These are phyloP conservation scores for Pogonocichla stellata DNA, from an alignment of 2,113 vertebrate species.

Conservation along the genomic window DNA sequence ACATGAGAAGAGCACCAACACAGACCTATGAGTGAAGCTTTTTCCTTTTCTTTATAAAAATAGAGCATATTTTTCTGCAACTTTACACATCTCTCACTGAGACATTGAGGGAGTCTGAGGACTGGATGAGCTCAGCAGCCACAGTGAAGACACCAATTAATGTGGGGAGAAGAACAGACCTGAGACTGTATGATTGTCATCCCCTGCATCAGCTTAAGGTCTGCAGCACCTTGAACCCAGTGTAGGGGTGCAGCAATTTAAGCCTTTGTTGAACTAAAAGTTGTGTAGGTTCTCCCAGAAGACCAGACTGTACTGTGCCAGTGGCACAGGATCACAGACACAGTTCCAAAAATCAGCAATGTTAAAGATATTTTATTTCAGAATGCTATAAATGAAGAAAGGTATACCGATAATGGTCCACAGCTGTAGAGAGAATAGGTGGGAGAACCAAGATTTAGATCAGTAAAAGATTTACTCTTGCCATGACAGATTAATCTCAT, in stretches of 20 bases:
- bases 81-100: background rate
- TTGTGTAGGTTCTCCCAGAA: background rate
- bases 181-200: background rate
- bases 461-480: slow-evolving; percentile 14
- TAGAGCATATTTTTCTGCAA: background rate
- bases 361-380: background rate
- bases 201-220: background rate
- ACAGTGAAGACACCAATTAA: background rate
- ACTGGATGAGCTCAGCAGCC: background rate
- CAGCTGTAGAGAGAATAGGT: background rate
- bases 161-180: background rate
- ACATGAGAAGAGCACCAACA: background rate
- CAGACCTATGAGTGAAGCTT: background rate
- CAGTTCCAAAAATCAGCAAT: background rate
- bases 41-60: background rate
- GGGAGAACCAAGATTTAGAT: background rate
- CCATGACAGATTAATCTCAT: background rate
- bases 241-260: background rate
- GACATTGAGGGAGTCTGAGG: background rate
- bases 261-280: background rate
- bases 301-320: background rate
- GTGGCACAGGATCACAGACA: background rate
- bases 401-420: background rate
- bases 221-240: background rate
- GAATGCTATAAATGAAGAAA: background rate